Base-by-base conservation (phyloP, 2,888 invertebrate species). In the Oscheius sp. region DNA sequence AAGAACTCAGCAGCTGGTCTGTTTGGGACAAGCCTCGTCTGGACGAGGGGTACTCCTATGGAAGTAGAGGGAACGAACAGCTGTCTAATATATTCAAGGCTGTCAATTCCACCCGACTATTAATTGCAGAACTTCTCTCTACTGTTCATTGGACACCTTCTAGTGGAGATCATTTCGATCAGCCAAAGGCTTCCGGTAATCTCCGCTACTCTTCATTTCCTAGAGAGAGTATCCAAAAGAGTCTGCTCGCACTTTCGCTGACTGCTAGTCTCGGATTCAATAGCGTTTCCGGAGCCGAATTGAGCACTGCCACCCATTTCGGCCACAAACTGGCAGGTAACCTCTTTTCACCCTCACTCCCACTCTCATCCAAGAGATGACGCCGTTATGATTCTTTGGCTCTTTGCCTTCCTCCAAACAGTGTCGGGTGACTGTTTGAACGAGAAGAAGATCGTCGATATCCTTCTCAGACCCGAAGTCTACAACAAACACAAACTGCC, bases 401-500 rank as follows among this genome's bases (percentile, higher is more conserved):
- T 48, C 32, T 50, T 65, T 4, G 32, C 33, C 11, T 33, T 65
- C 65, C 21, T 11, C 10, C 42, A 29, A 37, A 7, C 42, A 42
- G 33, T 47, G 37, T 21, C 42, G 10, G 51, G 4, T 13, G 80
- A 76, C 32, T 81, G 81, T 78, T 66, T 81, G 32, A 77, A 74
- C 53, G 81, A 81, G 59, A 78, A 77, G 10, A 73, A 78, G 35
- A 58, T 81, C 1, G 76, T 81, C 72, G 73, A 73, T 35, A 62
- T 48, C 2, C 73, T 81, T 21, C 75, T 81, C 2, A 42, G 48
- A 0, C 59, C 73, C n/a, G 47, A 60, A 10, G 74, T 59, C 21
- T 81, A 81, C 53, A 79, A 73, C 66, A 81, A 81, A 53, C 81
- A 79, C 70, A 82, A 80, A 60, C 32, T 82, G 59, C 82, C 82